Base-by-base conservation (phyloP, 2,888 invertebrate species). In the Lymantria monacha region DNA sequence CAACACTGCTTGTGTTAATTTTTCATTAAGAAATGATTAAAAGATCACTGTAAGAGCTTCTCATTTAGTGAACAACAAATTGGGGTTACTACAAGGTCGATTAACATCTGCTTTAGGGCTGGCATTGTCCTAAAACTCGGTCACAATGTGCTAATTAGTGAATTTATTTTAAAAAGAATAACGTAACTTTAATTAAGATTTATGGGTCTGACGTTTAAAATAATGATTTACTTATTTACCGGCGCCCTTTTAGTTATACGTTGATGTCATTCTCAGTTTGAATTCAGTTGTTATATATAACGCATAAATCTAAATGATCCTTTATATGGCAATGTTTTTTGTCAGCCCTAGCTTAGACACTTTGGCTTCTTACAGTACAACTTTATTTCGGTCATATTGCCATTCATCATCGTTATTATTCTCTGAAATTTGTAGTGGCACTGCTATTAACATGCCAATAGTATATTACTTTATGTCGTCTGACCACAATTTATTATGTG, bases 21-120 rank as follows among this genome's bases (percentile, higher is more conserved):
- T 83, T 85, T 83, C 71, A 81, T 79, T 76, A 76, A 76, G 74
- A 76, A 77, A 79, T 81, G 76, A 85, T 83, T 86, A 81, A 76
- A 75, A 76, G 78, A 72, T 77, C 78, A 74, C 78, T 73, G 76
- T 79, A 81, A 84, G 83, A 79, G 74, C 72, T 66, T 70, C 68
- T 67, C 65, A 67, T 70, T 71, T 70, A 73, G 71, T 69, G 70
- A 77, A 74, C 76, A 75, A 75, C 74, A 74, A 85, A 87, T 85
- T 87, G 83, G 78, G 80, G 83, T 80, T 81, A 79, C 70, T 72
- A 70, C 70, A 75, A 81, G 80, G 82, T 83, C 76, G 75, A 76
- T 79, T 72, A 70, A 70, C 73, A 72, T 74, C 57, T 67, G 68
- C 61, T 57, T 62, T 66, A 78, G 77, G 69, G 74, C 55, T 76